Base-by-base conservation (phyloP, 2,797 vertebrate genomes). In the Microctenopoma stevenorrisi region DNA sequence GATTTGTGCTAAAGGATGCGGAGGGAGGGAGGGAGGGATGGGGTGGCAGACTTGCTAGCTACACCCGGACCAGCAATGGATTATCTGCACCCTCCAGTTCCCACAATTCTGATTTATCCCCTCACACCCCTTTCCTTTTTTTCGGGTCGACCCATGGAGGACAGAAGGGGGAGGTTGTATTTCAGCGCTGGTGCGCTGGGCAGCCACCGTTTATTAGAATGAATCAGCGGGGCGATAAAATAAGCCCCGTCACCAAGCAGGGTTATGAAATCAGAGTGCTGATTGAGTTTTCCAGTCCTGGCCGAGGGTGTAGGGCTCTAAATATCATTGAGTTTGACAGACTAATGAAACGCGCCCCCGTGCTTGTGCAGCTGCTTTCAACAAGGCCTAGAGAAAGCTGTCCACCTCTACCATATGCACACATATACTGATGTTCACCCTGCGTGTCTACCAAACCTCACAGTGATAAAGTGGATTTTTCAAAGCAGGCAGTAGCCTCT, bases 251-350 rank as follows among this genome's bases (percentile, higher is more conserved):
- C 94, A 95, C 76, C 78, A 68, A 93, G 94, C 91, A 89, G 92
- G 91, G 95, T 96, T 96, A 96, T 96, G 95, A 95, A 96, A 96
- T 96, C 95, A 95, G 94, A 95, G 87, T 12, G 79, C 90, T 93
- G 92, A 93, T 93, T 93, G 92, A 93, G 92, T 94, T 93, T 93
- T 90, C 84, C 79, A 84, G 89, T 83, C 71, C 82, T 67, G 88
- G 87, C 86, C 75, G 62, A 87, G 85, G 79, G 86, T 76, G 81
- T 55, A 75, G 61, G 88, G 79, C 90, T 90, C 89, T 92, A 94
- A 94, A 92, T 92, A 92, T 93, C 91, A 94, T 93, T 79, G 90
- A 79, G 87, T 90, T 86, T 94, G 93, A 94, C 92, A 94, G 92
- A 87, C 89, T 93, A 93, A 93, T 94, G 92, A 93, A 93, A 93